Evolutionary conservation across 2,113 vertebrate genomes (phyloP), one percentile per base, ranked within the genome.

Genomic region (Enhydra lutris): DNA sequence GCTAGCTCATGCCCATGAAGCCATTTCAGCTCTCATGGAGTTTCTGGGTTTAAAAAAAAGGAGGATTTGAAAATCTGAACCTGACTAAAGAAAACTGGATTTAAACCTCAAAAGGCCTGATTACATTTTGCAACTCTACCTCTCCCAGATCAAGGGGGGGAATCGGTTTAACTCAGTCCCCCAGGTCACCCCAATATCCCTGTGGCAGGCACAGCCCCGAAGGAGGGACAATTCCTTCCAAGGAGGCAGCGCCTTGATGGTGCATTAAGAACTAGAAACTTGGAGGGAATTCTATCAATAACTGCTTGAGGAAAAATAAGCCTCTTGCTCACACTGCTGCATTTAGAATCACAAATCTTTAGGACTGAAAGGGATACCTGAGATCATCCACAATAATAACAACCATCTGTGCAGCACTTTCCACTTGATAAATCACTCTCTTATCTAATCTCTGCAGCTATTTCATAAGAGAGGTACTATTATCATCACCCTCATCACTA

Each of bases 351-450:
- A 10, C 97, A 95, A 80, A 95, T 94, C 94, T 73, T 13, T 36
- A 42, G 57, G 92, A 59, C 73, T 82, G 71, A 73, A 79, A 89
- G 74, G 78, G 47, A 59, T 96, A 57, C 57, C 17, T 36, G 87
- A 91, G 55, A 89, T 74, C 87, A 59, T 87, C 57, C 11, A 31
- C 65, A 86, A 47, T 86, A 91, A 97, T 82, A 89, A 73, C 86
- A 80, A 52, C 92, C 93, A 84, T 76, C 95, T 87, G 67, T 1
- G 34, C 42, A 29, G 83, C 80, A 73, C 82, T 89, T 86, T 50
- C 6, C 93, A 94, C 91, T 76, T 86, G 73, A 86, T 87, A 83
- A 87, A 80, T 95, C 90, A 87, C 55, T 20, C 82, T 71, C 85
- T 76, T 81, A 61, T 65, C 88, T 86, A 76, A 84, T 76, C 69